These are phyloP conservation scores for Temnothorax nylanderi DNA, from an alignment of 1,140 invertebrate genomes.

Conservation along the genomic window DNA sequence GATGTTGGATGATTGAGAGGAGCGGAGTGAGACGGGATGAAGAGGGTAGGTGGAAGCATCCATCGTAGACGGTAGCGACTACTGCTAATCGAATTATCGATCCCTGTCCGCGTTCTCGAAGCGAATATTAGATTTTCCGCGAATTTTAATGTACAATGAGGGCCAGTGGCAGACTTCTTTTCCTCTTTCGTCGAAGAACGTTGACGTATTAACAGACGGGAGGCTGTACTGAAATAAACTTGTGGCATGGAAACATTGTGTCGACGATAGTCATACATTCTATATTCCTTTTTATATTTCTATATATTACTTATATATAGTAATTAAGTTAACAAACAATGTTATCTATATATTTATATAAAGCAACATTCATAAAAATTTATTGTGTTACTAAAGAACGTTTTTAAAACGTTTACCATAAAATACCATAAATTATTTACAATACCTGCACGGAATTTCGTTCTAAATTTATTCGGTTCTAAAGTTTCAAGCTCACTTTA, in stretches of 20 bases:
- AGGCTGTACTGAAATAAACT: conserved; percentile 22
- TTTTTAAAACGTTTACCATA: neutral
- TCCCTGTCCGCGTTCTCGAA: conserved; percentile 65
- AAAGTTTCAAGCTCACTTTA: neutral
- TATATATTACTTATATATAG: no score
- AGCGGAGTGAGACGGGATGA: conserved; percentile 32
- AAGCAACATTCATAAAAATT: neutral
- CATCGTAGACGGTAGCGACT: conserved; percentile 69
- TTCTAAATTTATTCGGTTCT: conserved; percentile 5
- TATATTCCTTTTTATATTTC: neutral
- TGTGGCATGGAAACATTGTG: neutral
- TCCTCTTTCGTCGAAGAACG: conserved; percentile 16
- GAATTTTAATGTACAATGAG: conserved; percentile 70
- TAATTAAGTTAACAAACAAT: neutral
- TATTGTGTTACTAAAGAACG: neutral
- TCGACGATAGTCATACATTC: neutral
- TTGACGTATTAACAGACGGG: neutral
- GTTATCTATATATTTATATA: neutral
- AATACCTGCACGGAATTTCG: neutral
- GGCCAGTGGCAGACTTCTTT: conserved; percentile 62
- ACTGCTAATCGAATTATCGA: conserved; percentile 80
- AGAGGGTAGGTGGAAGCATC: conserved; percentile 44
- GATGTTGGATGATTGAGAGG: conserved; percentile 44
- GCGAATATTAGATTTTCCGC: conserved; percentile 74
- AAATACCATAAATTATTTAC: neutral